Conservation (phyloP, 2,888 invertebrate species). For the Onchidella celtica region DNA sequence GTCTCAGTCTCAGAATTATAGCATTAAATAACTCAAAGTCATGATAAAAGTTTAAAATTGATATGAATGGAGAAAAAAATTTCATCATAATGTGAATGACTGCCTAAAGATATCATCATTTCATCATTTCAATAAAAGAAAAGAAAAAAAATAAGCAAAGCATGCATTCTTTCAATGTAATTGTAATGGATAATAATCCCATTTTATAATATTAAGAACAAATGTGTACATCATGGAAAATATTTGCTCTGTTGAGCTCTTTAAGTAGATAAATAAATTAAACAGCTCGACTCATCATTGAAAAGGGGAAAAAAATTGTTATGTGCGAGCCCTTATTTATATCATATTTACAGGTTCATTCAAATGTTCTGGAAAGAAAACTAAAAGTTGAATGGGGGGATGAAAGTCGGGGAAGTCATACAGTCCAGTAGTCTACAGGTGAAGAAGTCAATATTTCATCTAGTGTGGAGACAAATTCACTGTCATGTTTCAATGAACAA, state of each 20-base stretch:
- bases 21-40: neutral
- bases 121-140: neutral
- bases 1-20: neutral
- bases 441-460: neutral
- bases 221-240: constrained; percentile 41
- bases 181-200: constrained; percentile 17
- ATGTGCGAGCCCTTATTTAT: neutral
- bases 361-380: neutral
- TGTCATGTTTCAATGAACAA: too few species aligned
- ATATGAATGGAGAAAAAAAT: neutral
- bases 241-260: constrained; percentile 30
- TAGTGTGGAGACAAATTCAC: too few species aligned
- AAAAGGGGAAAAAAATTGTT: constrained; percentile 24
- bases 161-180: neutral
- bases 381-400: neutral
- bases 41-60: constrained; percentile 1
- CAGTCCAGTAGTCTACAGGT: neutral
- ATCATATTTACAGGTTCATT: constrained; percentile 18
- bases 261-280: constrained; percentile 43
- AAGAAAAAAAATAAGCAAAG: constrained; percentile 12
- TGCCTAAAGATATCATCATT: neutral
- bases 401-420: neutral
- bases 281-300: constrained; percentile 1
- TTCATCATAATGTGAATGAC: constrained; percentile 1
- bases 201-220: constrained; percentile 26